These are phyloP conservation scores for Anabas testudineus DNA, from an alignment of 2,797 vertebrate species.

Conservation along the genomic window DNA sequence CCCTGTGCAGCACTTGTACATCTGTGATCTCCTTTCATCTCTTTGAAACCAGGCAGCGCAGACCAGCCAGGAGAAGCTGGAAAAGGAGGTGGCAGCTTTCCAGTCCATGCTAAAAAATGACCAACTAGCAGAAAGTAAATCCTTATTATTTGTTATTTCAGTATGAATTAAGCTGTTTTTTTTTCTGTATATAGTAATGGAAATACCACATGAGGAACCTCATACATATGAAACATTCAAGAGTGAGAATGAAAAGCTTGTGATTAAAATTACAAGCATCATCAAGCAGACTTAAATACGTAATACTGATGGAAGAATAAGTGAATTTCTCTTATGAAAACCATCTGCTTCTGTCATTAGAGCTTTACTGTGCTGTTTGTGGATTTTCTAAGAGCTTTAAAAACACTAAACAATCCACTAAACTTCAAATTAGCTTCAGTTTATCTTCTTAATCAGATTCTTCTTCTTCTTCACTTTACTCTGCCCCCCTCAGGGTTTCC, in stretches of 20 bases:
- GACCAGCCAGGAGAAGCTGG: conserved; percentile 87
- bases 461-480: too few relatives aligned
- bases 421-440: not conserved
- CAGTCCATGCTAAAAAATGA: conserved; percentile 86
- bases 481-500: conserved; percentile 82
- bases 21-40: conserved; percentile 12
- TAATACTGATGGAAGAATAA: not conserved
- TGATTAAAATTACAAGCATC: conserved; percentile 23
- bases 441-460: not conserved
- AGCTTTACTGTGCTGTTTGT: conserved; percentile 8
- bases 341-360: conserved; percentile 19
- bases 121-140: conserved; percentile 87
- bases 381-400: conserved; percentile 5
- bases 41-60: conserved; percentile 86
- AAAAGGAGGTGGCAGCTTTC: conserved; percentile 87
- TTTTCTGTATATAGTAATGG: not conserved
- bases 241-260: conserved; percentile 15
- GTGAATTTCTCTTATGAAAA: conserved; percentile 24
- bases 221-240: not conserved
- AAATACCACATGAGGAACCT: not conserved
- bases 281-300: conserved; percentile 15
- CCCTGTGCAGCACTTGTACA: not conserved
- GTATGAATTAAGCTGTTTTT: conserved; percentile 3
- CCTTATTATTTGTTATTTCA: conserved; percentile 18
- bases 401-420: not conserved